A percentile compares a stretch with the other conserved stretches of the same genome.
Conservation (phyloP, 1,140 invertebrate genomes). For the Lordiphosa stackelbergi region DNA sequence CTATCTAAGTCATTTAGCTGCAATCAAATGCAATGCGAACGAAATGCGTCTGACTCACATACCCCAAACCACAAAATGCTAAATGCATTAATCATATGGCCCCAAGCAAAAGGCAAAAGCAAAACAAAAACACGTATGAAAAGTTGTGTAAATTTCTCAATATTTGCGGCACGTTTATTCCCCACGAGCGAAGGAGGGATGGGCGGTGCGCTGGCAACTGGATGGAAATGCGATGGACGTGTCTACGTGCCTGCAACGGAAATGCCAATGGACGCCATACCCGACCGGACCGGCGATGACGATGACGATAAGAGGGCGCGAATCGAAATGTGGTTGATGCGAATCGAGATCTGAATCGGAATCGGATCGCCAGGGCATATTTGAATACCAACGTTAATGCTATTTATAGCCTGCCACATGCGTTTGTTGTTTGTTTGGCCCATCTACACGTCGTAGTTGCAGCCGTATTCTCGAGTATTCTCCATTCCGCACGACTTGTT, state of each 20-base stretch:
- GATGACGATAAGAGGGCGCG: conserved; percentile 38
- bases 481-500: conserved; percentile 19
- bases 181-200: conserved; percentile 23
- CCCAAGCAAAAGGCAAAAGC: conserved; percentile 9
- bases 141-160: conserved; percentile 51
- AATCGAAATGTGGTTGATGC: conserved; percentile 21
- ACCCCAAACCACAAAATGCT: conserved; percentile 20
- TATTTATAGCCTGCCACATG: conserved; percentile 35
- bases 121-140: conserved; percentile 16
- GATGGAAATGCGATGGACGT: conserved; percentile 41
- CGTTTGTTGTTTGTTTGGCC: conserved; percentile 28
- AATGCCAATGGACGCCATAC: conserved; percentile 60
- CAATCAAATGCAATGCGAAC: conserved; percentile 53
- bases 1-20: conserved; percentile 68
- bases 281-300: conserved; percentile 17
- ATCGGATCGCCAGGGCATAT: conserved; percentile 3
- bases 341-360: conserved; percentile 22
- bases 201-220: conserved; percentile 17
- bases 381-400: conserved; percentile 15
- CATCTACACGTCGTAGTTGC: not conserved
- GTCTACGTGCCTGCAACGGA: conserved; percentile 54
- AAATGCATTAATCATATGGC: conserved; percentile 55
- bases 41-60: conserved; percentile 28
- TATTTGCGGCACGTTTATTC: conserved; percentile 58
- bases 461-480: too few relatives aligned